Conservation (phyloP, 2,113 vertebrate genomes). For the Polyodon spathula region DNA sequence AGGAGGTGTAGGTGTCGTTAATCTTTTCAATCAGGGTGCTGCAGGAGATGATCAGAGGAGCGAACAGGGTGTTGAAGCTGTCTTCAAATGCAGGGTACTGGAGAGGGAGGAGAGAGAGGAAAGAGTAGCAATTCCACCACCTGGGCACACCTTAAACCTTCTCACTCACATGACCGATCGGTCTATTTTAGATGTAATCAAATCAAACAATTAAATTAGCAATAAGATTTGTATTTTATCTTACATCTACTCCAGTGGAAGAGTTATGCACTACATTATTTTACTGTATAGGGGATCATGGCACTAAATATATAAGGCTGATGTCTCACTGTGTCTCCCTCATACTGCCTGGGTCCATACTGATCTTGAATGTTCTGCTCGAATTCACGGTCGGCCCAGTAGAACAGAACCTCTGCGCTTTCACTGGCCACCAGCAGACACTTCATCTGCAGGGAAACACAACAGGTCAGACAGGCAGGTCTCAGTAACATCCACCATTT, state of each 20-base stretch:
- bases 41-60: slow-evolving; percentile 88
- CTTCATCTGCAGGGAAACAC: slow-evolving; percentile 78
- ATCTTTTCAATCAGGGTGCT: slow-evolving; percentile 78
- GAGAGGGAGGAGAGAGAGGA: background rate
- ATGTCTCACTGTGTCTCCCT: slow-evolving; percentile 55
- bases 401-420: slow-evolving; percentile 83
- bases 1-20: slow-evolving; percentile 80
- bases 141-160: too few relatives aligned
- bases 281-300: too few relatives aligned
- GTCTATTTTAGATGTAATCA: too few relatives aligned
- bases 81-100: slow-evolving; percentile 81
- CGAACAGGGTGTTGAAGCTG: slow-evolving; percentile 86
- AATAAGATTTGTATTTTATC: too few relatives aligned
- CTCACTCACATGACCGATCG: too few relatives aligned
- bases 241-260: too few relatives aligned
- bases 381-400: slow-evolving; percentile 80
- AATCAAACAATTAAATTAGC: too few relatives aligned
- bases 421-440: slow-evolving; percentile 79
- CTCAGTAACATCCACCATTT: too few relatives aligned
- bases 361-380: slow-evolving; percentile 57
- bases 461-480: too few relatives aligned
- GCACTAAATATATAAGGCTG: background rate
- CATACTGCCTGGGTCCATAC: slow-evolving; percentile 57
- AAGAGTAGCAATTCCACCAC: too few relatives aligned
- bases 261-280: too few relatives aligned